Evolutionary conservation across 2,888 invertebrate genomes (phyloP).

Genomic region (Panorpa germanica): DNA sequence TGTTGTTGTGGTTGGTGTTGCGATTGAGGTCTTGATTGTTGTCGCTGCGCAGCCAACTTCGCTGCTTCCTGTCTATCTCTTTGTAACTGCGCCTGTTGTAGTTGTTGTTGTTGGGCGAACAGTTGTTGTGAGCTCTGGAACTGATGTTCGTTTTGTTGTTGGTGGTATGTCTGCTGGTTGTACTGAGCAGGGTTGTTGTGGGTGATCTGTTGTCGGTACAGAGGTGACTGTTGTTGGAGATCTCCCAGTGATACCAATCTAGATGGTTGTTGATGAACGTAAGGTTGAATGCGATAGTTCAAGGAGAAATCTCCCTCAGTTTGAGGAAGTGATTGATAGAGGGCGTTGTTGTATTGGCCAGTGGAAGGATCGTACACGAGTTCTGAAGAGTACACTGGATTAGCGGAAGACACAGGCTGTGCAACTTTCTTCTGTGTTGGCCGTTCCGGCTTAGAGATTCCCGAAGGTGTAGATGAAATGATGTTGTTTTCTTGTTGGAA

Average conservation of each 20-base stretch:
- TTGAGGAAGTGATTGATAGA: slow-evolving; percentile 58
- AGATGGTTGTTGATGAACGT: slow-evolving; percentile 38
- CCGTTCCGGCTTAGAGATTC: slow-evolving; percentile 18
- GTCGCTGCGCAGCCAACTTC: slow-evolving; percentile 25
- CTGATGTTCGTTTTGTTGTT: slow-evolving; percentile 37
- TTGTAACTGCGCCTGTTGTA: slow-evolving; percentile 45
- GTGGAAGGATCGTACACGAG: slow-evolving; percentile 56
- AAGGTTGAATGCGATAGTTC: slow-evolving; percentile 57
- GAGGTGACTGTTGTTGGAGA: slow-evolving; percentile 26
- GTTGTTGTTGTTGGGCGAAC: slow-evolving; percentile 44
- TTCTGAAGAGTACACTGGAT: slow-evolving; percentile 59
- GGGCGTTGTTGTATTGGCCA: slow-evolving; percentile 60
- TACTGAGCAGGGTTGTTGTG: slow-evolving; percentile 15
- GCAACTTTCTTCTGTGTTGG: slow-evolving; percentile 23
- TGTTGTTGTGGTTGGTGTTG: slow-evolving; percentile 17
- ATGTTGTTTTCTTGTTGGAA: slow-evolving; percentile 47
- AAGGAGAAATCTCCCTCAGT: slow-evolving; percentile 49
- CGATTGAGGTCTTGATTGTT: slow-evolving; percentile 11
- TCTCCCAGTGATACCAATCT: slow-evolving; percentile 38
- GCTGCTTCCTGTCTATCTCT: slow-evolving; percentile 32
- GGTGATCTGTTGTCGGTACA: slow-evolving; percentile 15
- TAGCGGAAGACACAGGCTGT: slow-evolving; percentile 22
- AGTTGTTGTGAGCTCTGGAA: slow-evolving; percentile 44
- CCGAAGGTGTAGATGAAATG: slow-evolving; percentile 26
- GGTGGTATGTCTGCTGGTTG: slow-evolving; percentile 31